These are phyloP conservation scores for Sipha flava DNA, from an alignment of 1,140 invertebrate species.

Conservation along the genomic window DNA sequence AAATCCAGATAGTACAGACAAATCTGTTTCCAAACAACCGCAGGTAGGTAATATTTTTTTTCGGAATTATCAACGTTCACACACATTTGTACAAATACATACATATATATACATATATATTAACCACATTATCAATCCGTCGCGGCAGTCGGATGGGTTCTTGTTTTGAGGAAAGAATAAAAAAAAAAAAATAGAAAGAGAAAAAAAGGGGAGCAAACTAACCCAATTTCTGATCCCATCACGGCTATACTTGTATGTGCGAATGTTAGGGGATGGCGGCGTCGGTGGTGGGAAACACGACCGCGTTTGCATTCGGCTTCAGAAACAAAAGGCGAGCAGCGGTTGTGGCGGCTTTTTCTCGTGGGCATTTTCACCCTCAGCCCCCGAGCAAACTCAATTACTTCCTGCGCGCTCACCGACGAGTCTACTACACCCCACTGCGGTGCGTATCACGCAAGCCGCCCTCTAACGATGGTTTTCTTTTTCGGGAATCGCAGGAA, in stretches of 20 bases:
- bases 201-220: too few relatives aligned
- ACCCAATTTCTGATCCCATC: slow-evolving; percentile 22
- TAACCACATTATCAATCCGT: not conserved
- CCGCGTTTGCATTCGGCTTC: slow-evolving; percentile 9
- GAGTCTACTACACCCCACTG: not conserved
- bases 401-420: not conserved
- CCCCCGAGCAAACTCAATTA: slow-evolving; percentile 26
- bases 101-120: not conserved
- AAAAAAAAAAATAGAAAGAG: not conserved
- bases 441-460: not conserved
- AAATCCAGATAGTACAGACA: too few relatives aligned
- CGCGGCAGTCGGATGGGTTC: not conserved
- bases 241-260: not conserved
- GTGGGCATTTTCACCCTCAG: not conserved
- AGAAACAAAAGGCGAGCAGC: slow-evolving; percentile 11
- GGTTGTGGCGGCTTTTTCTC: slow-evolving; percentile 22
- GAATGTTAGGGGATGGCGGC: not conserved
- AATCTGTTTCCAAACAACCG: too few relatives aligned
- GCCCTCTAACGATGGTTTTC: slow-evolving; percentile 25
- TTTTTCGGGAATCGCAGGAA: not conserved
- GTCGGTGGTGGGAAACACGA: not conserved
- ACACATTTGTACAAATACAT: not conserved
- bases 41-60: not conserved
- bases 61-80: not conserved
- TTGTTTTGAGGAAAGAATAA: not conserved